Percentiles rank a stretch among this genome's conserved stretches.
These are phyloP conservation scores for Crossocerus cetratus DNA, from an alignment of 2,888 invertebrate genomes.

Conservation along the genomic window DNA sequence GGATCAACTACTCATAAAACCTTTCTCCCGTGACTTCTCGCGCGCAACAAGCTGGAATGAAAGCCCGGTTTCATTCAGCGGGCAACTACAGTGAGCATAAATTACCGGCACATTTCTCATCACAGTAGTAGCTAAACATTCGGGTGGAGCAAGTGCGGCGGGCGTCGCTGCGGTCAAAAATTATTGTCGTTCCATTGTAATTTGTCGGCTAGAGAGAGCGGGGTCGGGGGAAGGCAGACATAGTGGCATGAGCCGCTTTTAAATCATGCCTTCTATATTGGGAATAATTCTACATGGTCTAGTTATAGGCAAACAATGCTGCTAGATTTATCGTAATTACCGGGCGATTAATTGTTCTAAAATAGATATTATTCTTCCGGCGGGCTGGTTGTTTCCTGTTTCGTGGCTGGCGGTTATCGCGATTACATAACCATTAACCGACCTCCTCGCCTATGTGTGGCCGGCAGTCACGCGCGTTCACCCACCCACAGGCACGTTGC, in stretches of 20 bases:
- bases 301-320: conserved; percentile 29
- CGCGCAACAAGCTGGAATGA: no score
- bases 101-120: conserved; percentile 9
- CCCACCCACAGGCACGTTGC: conserved; percentile 1
- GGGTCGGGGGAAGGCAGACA: no score
- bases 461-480: background rate
- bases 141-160: background rate
- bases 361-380: conserved; percentile 39
- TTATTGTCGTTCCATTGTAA: background rate
- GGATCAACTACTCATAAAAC: no score
- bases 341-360: conserved; percentile 42
- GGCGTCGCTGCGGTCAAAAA: conserved; percentile 1
- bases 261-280: conserved; percentile 31
- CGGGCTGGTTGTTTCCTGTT: conserved; percentile 35
- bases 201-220: conserved; percentile 4
- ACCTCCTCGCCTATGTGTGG: conserved; percentile 3
- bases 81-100: background rate
- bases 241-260: conserved; percentile 10
- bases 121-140: background rate
- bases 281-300: conserved; percentile 36
- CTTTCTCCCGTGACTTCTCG: no score
- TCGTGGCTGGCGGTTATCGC: conserved; percentile 31
- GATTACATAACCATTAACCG: conserved; percentile 42
- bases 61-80: background rate
- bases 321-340: conserved; percentile 38